These are phyloP conservation scores for Neomicropteryx cornuta DNA, from an alignment of 1,140 invertebrate species.

Conservation along the genomic window DNA sequence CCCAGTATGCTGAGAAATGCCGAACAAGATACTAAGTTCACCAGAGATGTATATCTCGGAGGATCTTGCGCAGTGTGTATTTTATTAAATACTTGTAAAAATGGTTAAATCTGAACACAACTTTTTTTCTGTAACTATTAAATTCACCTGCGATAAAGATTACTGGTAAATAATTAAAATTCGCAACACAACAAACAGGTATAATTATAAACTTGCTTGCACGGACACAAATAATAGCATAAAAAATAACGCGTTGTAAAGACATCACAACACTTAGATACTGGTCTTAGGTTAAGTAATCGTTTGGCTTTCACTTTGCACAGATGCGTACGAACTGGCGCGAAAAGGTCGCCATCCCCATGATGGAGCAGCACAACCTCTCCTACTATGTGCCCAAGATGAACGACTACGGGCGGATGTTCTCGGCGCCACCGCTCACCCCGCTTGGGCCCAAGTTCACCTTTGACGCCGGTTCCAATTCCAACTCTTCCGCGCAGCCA, in stretches of 20 bases:
- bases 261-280: no score
- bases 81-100: not conserved
- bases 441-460: constrained; percentile 12
- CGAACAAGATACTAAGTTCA: constrained; percentile 13
- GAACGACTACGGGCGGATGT: constrained; percentile 40
- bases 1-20: constrained; percentile 33
- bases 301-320: no score
- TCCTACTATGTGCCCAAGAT: constrained; percentile 41
- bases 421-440: constrained; percentile 31
- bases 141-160: not conserved
- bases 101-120: no score
- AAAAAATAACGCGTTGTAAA: no score
- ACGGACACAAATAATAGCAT: no score
- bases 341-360: constrained; percentile 21
- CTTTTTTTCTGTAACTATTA: not conserved
- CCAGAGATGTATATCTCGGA: constrained; percentile 41
- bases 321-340: constrained; percentile 20
- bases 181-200: no score
- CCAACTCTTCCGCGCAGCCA: constrained; percentile 22
- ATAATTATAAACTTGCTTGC: no score
- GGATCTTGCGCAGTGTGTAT: constrained; percentile 35
- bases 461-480: constrained; percentile 8
- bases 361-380: constrained; percentile 30
- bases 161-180: not conserved
- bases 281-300: no score